A percentile compares a stretch with the other conserved stretches of the same genome.
Conservation (phyloP, 2,888 invertebrate genomes). For the Aphodius granarius region DNA sequence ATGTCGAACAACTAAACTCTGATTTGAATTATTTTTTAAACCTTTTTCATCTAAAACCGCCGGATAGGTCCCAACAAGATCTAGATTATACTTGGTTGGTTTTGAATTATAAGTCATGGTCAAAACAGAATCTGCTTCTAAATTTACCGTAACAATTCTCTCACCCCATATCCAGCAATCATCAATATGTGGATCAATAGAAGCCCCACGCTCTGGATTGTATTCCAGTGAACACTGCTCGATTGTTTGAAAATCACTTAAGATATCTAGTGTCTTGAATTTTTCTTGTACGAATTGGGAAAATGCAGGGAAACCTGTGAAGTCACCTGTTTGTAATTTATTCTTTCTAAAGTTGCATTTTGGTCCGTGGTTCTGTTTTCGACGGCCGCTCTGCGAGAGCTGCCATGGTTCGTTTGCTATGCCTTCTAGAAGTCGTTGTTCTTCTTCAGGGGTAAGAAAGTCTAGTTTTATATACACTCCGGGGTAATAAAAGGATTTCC, state of each 20-base stretch:
- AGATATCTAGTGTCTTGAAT: slow-evolving; percentile 62
- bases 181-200: slow-evolving; percentile 97
- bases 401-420: slow-evolving; percentile 87
- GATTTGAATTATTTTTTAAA: slow-evolving; percentile 38
- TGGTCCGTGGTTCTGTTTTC: slow-evolving; percentile 98
- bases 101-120: slow-evolving; percentile 73
- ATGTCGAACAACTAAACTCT: slow-evolving; percentile 36
- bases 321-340: slow-evolving; percentile 76
- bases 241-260: slow-evolving; percentile 77
- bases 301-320: slow-evolving; percentile 83
- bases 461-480: slow-evolving; percentile 69
- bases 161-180: slow-evolving; percentile 99
- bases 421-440: slow-evolving; percentile 62
- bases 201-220: slow-evolving; percentile 80
- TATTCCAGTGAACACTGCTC: slow-evolving; percentile 98
- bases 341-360: slow-evolving; percentile 97
- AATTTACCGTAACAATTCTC: slow-evolving; percentile 89
- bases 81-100: slow-evolving; percentile 62
- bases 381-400: slow-evolving; percentile 90
- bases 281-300: slow-evolving; percentile 79
- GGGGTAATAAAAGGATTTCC: slow-evolving; percentile 62
- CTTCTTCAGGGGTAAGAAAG: slow-evolving; percentile 76
- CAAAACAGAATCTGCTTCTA: slow-evolving; percentile 78
- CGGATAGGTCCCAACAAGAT: slow-evolving; percentile 56
- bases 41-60: slow-evolving; percentile 52